Percentiles rank a stretch among this genome's conserved stretches.
These are phyloP conservation scores for Orthosia gothica DNA, from an alignment of 2,888 invertebrate genomes.

Conservation along the genomic window DNA sequence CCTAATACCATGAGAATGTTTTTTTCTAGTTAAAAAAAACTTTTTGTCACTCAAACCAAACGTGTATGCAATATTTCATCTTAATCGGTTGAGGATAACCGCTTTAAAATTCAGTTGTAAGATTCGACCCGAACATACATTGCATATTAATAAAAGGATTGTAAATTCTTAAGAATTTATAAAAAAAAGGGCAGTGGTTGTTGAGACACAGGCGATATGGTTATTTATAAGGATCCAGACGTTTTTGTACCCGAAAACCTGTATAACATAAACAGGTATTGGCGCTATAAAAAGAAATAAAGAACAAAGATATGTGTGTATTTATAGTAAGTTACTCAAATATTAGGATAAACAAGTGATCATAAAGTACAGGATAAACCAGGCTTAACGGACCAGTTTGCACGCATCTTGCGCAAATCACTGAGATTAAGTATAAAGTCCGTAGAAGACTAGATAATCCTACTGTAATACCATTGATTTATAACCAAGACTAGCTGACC, in stretches of 20 bases:
- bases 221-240: background rate
- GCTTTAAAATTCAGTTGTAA: no score
- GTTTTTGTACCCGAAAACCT: background rate
- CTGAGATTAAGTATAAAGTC: conserved; percentile 33
- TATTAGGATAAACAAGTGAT: conserved; percentile 3
- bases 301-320: background rate
- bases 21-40: no score
- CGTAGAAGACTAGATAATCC: conserved; percentile 27
- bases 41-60: no score
- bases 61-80: no score
- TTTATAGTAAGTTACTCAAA: conserved; percentile 13
- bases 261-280: background rate
- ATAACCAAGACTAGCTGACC: conserved; percentile 13
- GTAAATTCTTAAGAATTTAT: background rate
- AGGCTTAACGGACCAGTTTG: conserved; percentile 32
- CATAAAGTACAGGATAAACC: conserved; percentile 29
- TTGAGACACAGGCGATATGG: background rate
- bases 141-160: no score
- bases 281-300: background rate
- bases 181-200: background rate
- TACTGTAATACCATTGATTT: conserved; percentile 30
- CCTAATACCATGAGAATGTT: background rate
- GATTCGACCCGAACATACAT: no score
- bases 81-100: no score
- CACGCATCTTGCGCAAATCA: conserved; percentile 36